A percentile compares a stretch with the other conserved stretches of the same genome.
Evolutionary conservation across 2,797 vertebrate species (phyloP).

Genomic region (Hoplostethus atlanticus): DNA sequence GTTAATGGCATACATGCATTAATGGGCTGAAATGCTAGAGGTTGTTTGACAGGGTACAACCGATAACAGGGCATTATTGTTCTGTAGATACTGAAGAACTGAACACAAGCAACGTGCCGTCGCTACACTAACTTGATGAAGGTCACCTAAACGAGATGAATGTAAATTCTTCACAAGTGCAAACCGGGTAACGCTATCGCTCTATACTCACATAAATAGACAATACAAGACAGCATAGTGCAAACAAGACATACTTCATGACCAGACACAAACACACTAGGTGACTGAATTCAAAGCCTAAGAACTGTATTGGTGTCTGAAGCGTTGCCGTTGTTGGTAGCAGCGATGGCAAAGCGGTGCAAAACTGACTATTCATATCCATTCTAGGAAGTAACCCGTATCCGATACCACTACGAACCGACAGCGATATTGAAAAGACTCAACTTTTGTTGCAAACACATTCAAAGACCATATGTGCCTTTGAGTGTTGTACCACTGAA

Average conservation of each 20-base stretch:
- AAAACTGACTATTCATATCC: slow-evolving; percentile 52
- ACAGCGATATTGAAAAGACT: slow-evolving; percentile 52
- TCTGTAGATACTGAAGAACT: slow-evolving; percentile 28
- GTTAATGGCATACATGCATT: slow-evolving; percentile 82
- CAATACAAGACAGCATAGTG: slow-evolving; percentile 26
- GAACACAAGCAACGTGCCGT: not conserved
- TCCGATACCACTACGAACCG: slow-evolving; percentile 52
- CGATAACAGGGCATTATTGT: slow-evolving; percentile 75
- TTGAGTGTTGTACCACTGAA: slow-evolving; percentile 51
- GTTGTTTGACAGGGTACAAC: slow-evolving; percentile 73
- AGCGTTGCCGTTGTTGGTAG: not conserved
- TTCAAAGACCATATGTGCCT: slow-evolving; percentile 37
- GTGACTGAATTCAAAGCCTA: too few species aligned
- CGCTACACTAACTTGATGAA: not conserved
- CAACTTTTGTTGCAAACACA: slow-evolving; percentile 51
- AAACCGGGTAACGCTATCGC: not conserved
- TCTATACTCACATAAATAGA: too few species aligned
- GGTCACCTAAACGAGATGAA: slow-evolving; percentile 20
- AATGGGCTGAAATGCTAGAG: slow-evolving; percentile 76
- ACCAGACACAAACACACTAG: not conserved
- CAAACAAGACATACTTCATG: not conserved
- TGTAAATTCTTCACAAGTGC: not conserved
- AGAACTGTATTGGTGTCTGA: not conserved
- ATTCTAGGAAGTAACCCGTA: slow-evolving; percentile 57
- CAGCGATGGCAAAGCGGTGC: not conserved